These are phyloP conservation scores for Chinchilla lanigera DNA, from an alignment of 2,113 vertebrate genomes.

Conservation along the genomic window DNA sequence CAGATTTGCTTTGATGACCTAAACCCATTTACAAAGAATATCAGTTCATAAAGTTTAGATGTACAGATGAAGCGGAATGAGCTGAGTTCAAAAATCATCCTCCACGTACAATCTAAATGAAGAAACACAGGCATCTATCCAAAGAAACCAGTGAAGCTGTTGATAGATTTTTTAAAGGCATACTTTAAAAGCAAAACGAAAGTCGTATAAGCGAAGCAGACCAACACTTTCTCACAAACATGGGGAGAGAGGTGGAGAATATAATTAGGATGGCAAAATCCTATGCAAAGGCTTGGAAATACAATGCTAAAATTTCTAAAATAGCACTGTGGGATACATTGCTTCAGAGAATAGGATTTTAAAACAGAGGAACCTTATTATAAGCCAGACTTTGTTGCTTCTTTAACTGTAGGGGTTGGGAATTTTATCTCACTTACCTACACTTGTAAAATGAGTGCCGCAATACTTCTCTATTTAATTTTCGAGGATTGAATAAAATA, in stretches of 20 bases:
- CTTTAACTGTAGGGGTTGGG: not conserved
- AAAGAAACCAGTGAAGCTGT: not conserved
- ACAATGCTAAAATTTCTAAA: conserved; percentile 46
- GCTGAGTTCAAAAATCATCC: not conserved
- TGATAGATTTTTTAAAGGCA: conserved; percentile 24
- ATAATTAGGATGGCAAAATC: not conserved
- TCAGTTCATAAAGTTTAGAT: not conserved
- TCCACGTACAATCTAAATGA: not conserved
- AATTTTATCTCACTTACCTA: conserved; percentile 1
- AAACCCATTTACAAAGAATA: not conserved
- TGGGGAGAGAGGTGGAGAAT: not conserved
- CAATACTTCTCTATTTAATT: not conserved
- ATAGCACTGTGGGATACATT: not conserved
- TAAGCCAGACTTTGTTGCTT: not conserved
- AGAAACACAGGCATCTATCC: not conserved
- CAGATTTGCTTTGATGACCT: not conserved
- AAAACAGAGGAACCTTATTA: not conserved
- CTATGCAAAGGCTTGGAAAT: not conserved
- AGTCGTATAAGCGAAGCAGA: not conserved
- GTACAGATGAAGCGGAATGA: not conserved
- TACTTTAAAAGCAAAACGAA: not conserved
- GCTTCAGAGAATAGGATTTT: conserved; percentile 24
- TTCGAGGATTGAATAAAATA: not conserved
- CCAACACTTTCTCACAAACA: not conserved
- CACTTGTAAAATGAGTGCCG: not conserved